These are phyloP conservation scores for Electrona antarctica DNA, from an alignment of 2,113 vertebrate genomes.

Conservation along the genomic window DNA sequence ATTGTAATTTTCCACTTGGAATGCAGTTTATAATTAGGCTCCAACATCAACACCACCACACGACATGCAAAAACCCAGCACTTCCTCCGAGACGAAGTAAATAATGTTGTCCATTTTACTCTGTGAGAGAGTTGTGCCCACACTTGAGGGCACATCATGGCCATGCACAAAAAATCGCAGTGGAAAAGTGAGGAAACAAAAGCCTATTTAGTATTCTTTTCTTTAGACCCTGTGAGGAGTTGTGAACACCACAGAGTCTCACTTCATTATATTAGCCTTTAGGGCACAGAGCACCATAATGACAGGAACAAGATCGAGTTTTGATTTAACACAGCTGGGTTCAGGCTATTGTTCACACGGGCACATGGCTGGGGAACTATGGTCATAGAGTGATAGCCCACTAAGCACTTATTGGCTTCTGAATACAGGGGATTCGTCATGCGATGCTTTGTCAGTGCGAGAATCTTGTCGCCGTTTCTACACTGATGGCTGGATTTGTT, in stretches of 20 bases:
- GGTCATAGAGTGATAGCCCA: conserved; percentile 18
- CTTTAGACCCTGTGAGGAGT: conserved; percentile 12
- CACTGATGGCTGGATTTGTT: background rate
- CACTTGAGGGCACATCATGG: conserved; percentile 8
- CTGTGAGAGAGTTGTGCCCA: conserved; percentile 3
- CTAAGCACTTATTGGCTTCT: conserved; percentile 13
- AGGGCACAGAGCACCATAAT: conserved; percentile 28
- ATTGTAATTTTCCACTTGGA: conserved; percentile 56
- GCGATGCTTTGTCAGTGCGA: background rate
- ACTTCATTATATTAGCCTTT: conserved; percentile 46
- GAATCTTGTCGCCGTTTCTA: background rate
- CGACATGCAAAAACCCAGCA: background rate
- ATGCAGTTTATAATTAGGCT: conserved; percentile 45
- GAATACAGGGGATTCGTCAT: conserved; percentile 43
- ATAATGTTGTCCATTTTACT: conserved; percentile 9
- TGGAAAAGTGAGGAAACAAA: conserved; percentile 20
- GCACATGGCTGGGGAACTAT: background rate
- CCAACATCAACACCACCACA: conserved; percentile 31
- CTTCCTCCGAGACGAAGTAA: conserved; percentile 1
- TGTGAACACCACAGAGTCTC: conserved; percentile 19
- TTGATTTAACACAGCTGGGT: conserved; percentile 52
- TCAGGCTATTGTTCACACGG: conserved; percentile 48
- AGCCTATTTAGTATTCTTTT: conserved; percentile 4
- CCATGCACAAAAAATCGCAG: background rate
- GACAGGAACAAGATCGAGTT: conserved; percentile 36